Conservation (phyloP, 2,888 invertebrate species). For the Hedychridium roseum region DNA sequence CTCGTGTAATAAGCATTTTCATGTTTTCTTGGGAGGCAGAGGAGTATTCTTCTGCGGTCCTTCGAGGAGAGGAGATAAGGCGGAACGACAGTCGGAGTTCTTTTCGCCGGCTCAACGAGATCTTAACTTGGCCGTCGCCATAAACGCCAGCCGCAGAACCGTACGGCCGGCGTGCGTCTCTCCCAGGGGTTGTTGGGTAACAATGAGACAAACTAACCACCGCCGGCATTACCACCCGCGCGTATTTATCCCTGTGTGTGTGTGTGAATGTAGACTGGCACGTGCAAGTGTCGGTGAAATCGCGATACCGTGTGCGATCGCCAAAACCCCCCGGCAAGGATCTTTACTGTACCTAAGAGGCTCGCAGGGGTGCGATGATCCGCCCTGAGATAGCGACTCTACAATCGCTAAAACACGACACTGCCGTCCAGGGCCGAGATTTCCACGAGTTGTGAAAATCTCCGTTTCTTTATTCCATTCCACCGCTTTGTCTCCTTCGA, state of each 20-base stretch:
- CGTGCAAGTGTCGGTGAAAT: slow-evolving; percentile 17
- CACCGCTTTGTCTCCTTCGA: too few relatives aligned
- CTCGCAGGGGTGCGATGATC: slow-evolving; percentile 56
- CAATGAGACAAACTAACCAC: slow-evolving; percentile 53
- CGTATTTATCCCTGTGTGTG: not conserved
- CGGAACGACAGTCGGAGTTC: too few relatives aligned
- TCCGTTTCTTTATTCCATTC: slow-evolving; percentile 6
- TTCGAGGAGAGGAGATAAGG: too few relatives aligned
- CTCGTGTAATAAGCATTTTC: too few relatives aligned
- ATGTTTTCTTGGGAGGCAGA: too few relatives aligned
- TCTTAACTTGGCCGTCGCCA: slow-evolving; percentile 55
- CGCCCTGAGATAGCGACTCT: slow-evolving; percentile 44
- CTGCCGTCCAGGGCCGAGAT: slow-evolving; percentile 22
- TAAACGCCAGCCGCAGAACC: slow-evolving; percentile 57
- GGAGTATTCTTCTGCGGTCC: too few relatives aligned
- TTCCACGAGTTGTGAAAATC: not conserved
- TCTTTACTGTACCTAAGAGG: slow-evolving; percentile 58
- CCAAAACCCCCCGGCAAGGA: slow-evolving; percentile 12
- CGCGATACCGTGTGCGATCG: slow-evolving; percentile 16
- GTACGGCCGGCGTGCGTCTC: slow-evolving; percentile 35
- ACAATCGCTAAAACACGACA: slow-evolving; percentile 51
- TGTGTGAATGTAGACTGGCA: not conserved
- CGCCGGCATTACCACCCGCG: not conserved
- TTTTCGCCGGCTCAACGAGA: too few relatives aligned
- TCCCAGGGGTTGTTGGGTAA: slow-evolving; percentile 50